phyloP scores from a whole-genome alignment of 2,797 vertebrate genomes.

The Leptodactylus fallax region DNA sequence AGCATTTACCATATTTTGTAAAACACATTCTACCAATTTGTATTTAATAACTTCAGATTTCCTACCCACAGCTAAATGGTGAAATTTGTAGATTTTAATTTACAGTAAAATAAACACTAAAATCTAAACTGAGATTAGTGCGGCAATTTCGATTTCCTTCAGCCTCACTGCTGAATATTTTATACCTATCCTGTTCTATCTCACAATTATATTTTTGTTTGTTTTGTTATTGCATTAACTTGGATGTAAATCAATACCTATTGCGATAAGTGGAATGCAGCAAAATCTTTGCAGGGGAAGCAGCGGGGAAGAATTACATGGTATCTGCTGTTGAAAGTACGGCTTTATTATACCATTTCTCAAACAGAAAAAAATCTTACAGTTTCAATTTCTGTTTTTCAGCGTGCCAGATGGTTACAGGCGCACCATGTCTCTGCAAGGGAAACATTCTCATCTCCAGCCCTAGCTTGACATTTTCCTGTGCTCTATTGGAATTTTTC shows the following conservation, averaged over 20 bases:
- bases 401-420: conserved; percentile 57
- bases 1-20: conserved; percentile 11
- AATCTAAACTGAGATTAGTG: conserved; percentile 29
- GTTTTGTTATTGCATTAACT: conserved; percentile 43
- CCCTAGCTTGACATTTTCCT: conserved; percentile 59
- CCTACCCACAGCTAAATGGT: conserved; percentile 26
- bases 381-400: conserved; percentile 49
- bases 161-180: conserved; percentile 20
- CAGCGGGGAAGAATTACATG: conserved; percentile 48
- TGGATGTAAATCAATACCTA: conserved; percentile 56
- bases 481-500: conserved; percentile 57
- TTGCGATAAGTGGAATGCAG: conserved; percentile 45
- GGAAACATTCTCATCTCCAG: conserved; percentile 56
- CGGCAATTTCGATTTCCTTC: conserved; percentile 29
- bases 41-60: conserved; percentile 35
- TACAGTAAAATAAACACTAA: conserved; percentile 42
- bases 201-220: conserved; percentile 28
- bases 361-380: conserved; percentile 40
- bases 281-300: conserved; percentile 47
- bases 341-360: conserved; percentile 50
- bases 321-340: conserved; percentile 35
- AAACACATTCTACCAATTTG: conserved; percentile 19
- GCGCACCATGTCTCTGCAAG: conserved; percentile 50
- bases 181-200: conserved; percentile 22
- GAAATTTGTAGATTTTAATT: conserved; percentile 42